Evolutionary conservation across 2,113 vertebrate species (phyloP).

Genomic region (Willisornis vidua): DNA sequence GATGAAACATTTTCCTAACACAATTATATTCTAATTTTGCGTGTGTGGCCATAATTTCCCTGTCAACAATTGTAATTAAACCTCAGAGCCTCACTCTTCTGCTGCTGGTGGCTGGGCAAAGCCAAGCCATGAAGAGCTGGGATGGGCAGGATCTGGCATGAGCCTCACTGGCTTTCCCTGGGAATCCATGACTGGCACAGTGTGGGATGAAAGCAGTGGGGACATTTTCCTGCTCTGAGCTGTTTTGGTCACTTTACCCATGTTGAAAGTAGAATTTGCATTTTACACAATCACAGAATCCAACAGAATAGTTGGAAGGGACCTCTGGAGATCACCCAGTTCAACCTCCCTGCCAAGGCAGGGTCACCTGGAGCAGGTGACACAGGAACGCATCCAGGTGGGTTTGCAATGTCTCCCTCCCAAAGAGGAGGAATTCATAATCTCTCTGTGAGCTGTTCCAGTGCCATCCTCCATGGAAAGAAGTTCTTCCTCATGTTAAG

Average conservation of each 20-base stretch:
- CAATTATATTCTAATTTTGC: slow-evolving; percentile 4
- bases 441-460: not conserved
- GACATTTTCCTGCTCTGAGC: not conserved
- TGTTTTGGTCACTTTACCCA: not conserved
- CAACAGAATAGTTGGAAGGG: not conserved
- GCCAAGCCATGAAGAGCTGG: not conserved
- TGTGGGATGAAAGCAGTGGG: rapidly evolving
- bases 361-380: not conserved
- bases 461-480: not conserved
- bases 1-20: not conserved
- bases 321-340: not conserved
- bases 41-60: not conserved
- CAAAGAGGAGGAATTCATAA: too few species aligned
- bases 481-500: not conserved
- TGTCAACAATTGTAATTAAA: not conserved
- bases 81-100: not conserved
- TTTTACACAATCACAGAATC: not conserved
- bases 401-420: not conserved
- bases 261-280: not conserved
- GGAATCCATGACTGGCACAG: rapidly evolving
- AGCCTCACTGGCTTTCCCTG: rapidly evolving
- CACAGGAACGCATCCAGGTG: not conserved
- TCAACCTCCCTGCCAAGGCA: not conserved
- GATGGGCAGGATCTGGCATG: not conserved
- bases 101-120: not conserved